Evolutionary conservation across 2,888 invertebrate species (phyloP).

Genomic region (Agrypnus murinus): DNA sequence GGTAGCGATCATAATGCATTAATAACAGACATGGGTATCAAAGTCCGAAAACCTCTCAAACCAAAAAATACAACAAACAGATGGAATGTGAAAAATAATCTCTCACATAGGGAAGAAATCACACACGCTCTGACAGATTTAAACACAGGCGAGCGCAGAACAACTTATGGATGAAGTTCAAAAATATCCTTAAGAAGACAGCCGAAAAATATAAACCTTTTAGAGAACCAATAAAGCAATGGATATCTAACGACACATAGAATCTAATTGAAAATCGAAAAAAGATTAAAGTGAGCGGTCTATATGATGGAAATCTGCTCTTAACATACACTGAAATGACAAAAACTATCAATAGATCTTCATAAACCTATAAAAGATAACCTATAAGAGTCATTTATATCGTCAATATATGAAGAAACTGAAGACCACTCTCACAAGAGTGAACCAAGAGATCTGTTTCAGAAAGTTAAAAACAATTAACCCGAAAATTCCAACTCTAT

Average conservation of each 20-base stretch:
- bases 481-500: background rate
- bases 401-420: slow-evolving; percentile 7
- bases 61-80: background rate
- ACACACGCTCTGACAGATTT: background rate
- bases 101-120: background rate
- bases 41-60: background rate
- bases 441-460: slow-evolving; percentile 13
- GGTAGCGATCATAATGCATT: background rate
- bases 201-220: background rate
- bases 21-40: background rate
- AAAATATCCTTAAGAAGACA: background rate
- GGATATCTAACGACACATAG: background rate
- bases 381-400: slow-evolving; percentile 13
- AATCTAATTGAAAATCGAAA: background rate
- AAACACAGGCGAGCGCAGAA: background rate
- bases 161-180: background rate
- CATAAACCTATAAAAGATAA: background rate
- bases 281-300: background rate
- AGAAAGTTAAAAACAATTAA: slow-evolving; percentile 10
- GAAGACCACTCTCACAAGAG: slow-evolving; percentile 8
- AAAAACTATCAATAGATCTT: slow-evolving; percentile 14
- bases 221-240: background rate
- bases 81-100: background rate
- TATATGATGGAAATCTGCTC: background rate
- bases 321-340: slow-evolving; percentile 15